These are phyloP conservation scores for Panopea generosa DNA, from an alignment of 2,888 invertebrate species.

Conservation along the genomic window DNA sequence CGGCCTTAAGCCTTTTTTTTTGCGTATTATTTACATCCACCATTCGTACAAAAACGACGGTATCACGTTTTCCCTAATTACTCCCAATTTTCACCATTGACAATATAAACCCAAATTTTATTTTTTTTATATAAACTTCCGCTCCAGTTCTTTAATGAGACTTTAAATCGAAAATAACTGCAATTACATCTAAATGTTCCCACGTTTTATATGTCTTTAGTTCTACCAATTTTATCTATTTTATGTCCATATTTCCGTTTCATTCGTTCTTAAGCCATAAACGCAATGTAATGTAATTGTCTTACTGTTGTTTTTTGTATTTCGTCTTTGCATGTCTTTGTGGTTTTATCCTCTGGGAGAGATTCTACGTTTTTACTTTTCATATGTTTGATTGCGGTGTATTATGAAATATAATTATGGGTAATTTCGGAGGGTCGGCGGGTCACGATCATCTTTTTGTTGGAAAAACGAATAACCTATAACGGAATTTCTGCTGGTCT, in stretches of 20 bases:
- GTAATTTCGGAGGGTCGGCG: constrained; percentile 18
- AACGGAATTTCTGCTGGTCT: no score
- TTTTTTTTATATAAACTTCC: constrained; percentile 14
- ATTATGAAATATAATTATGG: constrained; percentile 4
- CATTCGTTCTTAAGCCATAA: background rate
- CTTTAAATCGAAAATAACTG: constrained; percentile 32
- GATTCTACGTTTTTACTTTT: background rate
- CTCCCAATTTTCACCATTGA: background rate
- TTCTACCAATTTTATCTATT: constrained; percentile 4
- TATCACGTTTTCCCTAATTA: no score
- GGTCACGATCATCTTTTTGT: constrained; percentile 4
- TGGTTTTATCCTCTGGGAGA: background rate
- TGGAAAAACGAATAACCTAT: background rate
- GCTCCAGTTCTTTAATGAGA: constrained; percentile 20
- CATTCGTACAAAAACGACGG: no score
- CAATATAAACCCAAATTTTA: background rate
- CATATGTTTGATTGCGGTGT: background rate
- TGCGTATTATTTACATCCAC: no score
- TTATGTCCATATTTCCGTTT: constrained; percentile 1
- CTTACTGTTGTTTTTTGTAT: constrained; percentile 9
- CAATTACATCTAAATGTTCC: constrained; percentile 35
- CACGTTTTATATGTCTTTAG: constrained; percentile 32
- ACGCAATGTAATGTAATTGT: constrained; percentile 14
- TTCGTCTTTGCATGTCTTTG: background rate
- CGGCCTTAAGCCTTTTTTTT: no score